Base-by-base conservation (phyloP, 64 coral and sea anemone genomes). In the Catalaphyllia jardinei region DNA sequence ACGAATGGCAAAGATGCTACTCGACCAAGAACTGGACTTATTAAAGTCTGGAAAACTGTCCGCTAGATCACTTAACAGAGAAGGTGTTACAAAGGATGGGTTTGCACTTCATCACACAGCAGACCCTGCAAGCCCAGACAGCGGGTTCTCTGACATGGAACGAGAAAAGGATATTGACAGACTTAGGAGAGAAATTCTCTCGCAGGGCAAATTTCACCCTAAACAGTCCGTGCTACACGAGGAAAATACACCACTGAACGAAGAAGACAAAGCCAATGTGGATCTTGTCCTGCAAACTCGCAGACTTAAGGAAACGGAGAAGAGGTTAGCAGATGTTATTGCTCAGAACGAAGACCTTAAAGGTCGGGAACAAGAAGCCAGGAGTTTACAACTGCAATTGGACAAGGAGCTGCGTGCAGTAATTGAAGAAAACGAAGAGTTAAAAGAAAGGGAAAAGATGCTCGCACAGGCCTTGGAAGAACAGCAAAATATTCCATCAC, bases 91-190 rank as follows among this genome's bases (percentile, higher is more conserved):
- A 31, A 76, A 64, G 79, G 87, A 76, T 52, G n/a, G 22, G 33
- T 72, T 38, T 15, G 3, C 71, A 28, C 52, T 83, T 33, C 39
- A 71, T 28, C 11, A 27, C 72, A 75, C 65, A 31, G 28, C 35
- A 52, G 92, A 94, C 31, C 89, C 89, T 49, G 86, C 92, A 22
- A 98, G 84, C 18, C 89, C 95, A 14, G 92, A 98, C 72, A 98
- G 95, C 67, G 95, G 92, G 71, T 92, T 94, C 51, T 91, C 86
- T 60, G 95, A 98, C 20, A 86, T 62, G 31, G 90, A 96, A 50
- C 64, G 86, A 89, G 94, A 93, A 39, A 71, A 77, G 80, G 76
- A 55, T 13, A 87, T 94, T 19, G 83, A 91, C 28, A 52, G 61
- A 84, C 15, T 86, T 0, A 62, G 80, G 82, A 75, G 89, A 49